A percentile compares a stretch with the other conserved stretches of the same genome.
These are phyloP conservation scores for Synodontis membranacea DNA, from an alignment of 2,113 vertebrate genomes.

Conservation along the genomic window DNA sequence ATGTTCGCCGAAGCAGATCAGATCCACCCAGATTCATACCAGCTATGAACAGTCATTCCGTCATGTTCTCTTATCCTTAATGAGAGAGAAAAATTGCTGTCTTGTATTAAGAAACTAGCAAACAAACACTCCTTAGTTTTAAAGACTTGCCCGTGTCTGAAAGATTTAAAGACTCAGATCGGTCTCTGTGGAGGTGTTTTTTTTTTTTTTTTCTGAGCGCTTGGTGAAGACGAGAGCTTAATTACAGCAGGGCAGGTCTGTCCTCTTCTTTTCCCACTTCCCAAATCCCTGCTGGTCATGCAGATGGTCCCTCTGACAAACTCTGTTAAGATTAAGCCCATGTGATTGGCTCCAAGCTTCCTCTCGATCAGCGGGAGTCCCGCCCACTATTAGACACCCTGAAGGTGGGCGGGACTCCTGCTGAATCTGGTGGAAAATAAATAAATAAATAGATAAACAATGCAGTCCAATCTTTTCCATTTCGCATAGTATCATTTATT, in stretches of 20 bases:
- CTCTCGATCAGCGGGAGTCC: slow-evolving; percentile 39
- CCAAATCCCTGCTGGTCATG: slow-evolving; percentile 42
- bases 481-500: too few relatives aligned
- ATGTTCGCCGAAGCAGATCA: neutral
- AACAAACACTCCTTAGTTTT: neutral
- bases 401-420: too few relatives aligned
- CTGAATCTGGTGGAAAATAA: too few relatives aligned
- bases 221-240: neutral
- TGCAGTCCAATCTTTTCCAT: too few relatives aligned
- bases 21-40: neutral
- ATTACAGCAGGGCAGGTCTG: slow-evolving; percentile 9
- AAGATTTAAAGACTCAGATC: neutral
- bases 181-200: neutral
- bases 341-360: slow-evolving; percentile 34
- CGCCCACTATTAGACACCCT: too few relatives aligned
- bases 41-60: neutral
- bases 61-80: neutral
- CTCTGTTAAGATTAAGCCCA: slow-evolving; percentile 37
- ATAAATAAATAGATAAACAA: too few relatives aligned
- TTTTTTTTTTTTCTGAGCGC: too few relatives aligned
- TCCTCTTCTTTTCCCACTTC: slow-evolving; percentile 19
- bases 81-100: neutral
- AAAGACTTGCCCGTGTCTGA: neutral
- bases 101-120: neutral
- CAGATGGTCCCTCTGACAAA: slow-evolving; percentile 52